phyloP scores from a whole-genome alignment of 2,797 vertebrate species.

The Enteromius unitaeniatus region DNA sequence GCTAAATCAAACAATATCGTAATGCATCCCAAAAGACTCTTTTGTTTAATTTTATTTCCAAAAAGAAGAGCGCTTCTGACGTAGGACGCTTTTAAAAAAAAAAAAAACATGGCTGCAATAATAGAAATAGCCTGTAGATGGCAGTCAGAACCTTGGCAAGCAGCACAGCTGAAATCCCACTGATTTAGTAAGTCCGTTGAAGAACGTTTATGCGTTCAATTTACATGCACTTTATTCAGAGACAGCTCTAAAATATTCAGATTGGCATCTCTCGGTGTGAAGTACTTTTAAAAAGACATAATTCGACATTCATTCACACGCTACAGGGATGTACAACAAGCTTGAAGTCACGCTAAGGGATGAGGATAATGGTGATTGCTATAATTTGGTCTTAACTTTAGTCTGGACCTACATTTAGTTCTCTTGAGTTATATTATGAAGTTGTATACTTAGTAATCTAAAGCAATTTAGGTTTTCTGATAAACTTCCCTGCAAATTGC shows the following conservation, averaged over 20 bases:
- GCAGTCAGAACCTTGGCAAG: slow-evolving; percentile 80
- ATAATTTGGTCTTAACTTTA: background rate
- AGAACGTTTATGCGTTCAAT: slow-evolving; percentile 18
- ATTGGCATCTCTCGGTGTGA: background rate
- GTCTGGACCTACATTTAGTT: background rate
- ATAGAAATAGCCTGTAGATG: slow-evolving; percentile 78
- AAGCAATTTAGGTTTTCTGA: background rate
- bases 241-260: slow-evolving; percentile 1
- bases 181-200: slow-evolving; percentile 68
- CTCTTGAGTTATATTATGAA: background rate
- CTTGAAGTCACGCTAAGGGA: background rate
- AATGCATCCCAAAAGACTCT: slow-evolving; percentile 40
- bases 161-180: slow-evolving; percentile 50
- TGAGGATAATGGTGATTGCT: background rate
- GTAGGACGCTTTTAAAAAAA: background rate
- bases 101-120: slow-evolving; percentile 50
- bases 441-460: background rate
- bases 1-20: background rate
- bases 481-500: background rate
- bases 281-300: slow-evolving; percentile 1
- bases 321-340: background rate
- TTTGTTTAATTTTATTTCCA: slow-evolving; percentile 49
- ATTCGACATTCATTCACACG: slow-evolving; percentile 7
- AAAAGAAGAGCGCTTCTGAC: slow-evolving; percentile 73
- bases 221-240: slow-evolving; percentile 13